Base-by-base conservation (phyloP, 2,113 vertebrate species). In the Dolichotis patagonum region DNA sequence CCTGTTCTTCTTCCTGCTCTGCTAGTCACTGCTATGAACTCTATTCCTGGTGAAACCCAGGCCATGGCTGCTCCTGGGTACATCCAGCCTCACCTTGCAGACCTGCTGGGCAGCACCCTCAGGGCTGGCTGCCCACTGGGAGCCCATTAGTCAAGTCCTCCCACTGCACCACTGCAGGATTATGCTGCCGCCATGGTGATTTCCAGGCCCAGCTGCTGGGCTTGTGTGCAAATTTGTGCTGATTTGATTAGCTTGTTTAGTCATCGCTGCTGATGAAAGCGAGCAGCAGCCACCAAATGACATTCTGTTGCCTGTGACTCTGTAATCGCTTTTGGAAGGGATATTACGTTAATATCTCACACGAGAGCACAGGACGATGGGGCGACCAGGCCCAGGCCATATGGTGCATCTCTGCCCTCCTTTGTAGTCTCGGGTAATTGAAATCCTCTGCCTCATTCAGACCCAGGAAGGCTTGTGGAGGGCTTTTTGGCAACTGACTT, bases 201-300 rank as follows among this genome's bases (percentile, higher is more conserved):
- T 98, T 98, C 98, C 96, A 96, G 98, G 97, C 98, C 97, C 98
- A 99, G 98, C 98, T 98, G 98, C 98, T 95, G 83, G 97, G 98
- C 97, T 85, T 86, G 94, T 98, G 98, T 98, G 99, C 98, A 99
- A 99, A 99, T 98, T 96, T 98, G 98, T 98, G 97, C 98, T 98
- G 98, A 99, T 99, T 98, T 98, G 98, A 99, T 99, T 98, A 99
- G 98, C 98, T 98, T 96, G 97, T 98, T 98, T 98, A 98, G 98
- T 98, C 98, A 97, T 98, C 88, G 94, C 97, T 63, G 96, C 98
- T 98, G 97, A 97, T 97, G 97, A 97, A 98, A 98, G 97, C 62
- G 20, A 97, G 97, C 98, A 94, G 95, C 69, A 78, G 98, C 97
- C 98, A 97, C 98, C 98, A 97, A 98, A 98, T 97, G 97, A 97